Conservation (phyloP, 2,113 vertebrate species). For the Dipodomys stephensi region DNA sequence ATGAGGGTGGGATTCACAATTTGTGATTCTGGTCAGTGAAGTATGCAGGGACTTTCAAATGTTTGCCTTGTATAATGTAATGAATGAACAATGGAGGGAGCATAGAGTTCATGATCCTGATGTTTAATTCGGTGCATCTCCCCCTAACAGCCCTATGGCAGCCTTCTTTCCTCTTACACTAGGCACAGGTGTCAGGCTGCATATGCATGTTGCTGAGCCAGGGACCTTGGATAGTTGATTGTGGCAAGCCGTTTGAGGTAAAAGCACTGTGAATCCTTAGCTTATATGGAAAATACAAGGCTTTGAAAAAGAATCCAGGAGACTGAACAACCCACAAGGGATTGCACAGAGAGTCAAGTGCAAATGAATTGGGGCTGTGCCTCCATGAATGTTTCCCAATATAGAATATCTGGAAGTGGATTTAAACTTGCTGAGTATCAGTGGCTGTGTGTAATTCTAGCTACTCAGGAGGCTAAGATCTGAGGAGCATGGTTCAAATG, state of each 20-base stretch:
- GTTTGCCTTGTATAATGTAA: constrained; percentile 9
- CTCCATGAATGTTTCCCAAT: not conserved
- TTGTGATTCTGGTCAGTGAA: constrained; percentile 4
- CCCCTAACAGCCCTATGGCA: not conserved
- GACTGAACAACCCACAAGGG: not conserved
- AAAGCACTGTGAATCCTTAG: constrained; percentile 5
- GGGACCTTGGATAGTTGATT: not conserved
- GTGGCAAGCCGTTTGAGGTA: not conserved
- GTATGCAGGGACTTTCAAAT: constrained; percentile 16
- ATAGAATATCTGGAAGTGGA: constrained; percentile 47
- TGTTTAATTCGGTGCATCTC: not conserved
- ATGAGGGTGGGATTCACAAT: not conserved
- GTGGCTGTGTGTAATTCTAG: too few relatives aligned
- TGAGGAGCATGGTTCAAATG: too few relatives aligned
- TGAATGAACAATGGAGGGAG: not conserved
- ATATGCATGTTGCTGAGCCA: not conserved
- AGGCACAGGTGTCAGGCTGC: not conserved
- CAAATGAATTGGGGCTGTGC: constrained; percentile 14
- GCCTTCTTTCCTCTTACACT: not conserved
- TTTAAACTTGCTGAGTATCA: not conserved
- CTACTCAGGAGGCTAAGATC: too few relatives aligned
- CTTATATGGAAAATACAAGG: constrained; percentile 30
- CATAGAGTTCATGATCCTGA: not conserved
- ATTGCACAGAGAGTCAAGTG: constrained; percentile 31
- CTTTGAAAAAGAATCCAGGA: not conserved